Conservation (phyloP, 2,888 invertebrate genomes). For the Chloroclystis v-ata region DNA sequence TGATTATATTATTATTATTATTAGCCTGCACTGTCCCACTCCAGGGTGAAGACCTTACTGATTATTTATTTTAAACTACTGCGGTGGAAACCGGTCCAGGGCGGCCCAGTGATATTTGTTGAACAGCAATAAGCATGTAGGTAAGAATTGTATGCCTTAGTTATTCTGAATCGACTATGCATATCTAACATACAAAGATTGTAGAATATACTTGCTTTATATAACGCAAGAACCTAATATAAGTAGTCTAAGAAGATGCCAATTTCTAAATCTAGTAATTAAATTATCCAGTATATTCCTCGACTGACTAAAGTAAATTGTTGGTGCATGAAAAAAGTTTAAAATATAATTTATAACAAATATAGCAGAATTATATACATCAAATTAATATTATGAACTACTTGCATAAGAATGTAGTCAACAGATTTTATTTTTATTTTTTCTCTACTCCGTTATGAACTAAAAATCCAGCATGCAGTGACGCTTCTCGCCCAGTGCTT, state of each 20-base stretch:
- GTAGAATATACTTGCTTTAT: conserved; percentile 15
- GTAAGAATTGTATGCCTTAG: conserved; percentile 19
- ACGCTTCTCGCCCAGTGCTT: conserved; percentile 1
- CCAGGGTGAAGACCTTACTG: no score
- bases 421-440: conserved; percentile 13
- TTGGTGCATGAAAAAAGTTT: conserved; percentile 21
- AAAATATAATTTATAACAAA: conserved; percentile 15
- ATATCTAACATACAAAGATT: conserved; percentile 29
- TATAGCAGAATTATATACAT: conserved; percentile 4
- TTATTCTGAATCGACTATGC: conserved; percentile 25
- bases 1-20: no score
- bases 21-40: no score
- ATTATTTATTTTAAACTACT: no score
- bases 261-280: conserved; percentile 13
- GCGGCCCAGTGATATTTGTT: conserved; percentile 12
- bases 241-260: conserved; percentile 15
- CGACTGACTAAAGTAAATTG: conserved; percentile 27
- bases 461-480: conserved; percentile 4
- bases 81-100: no score
- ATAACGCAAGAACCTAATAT: conserved; percentile 11
- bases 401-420: conserved; percentile 11
- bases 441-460: conserved; percentile 14
- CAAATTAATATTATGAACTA: conserved; percentile 13
- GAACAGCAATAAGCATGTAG: conserved; percentile 20
- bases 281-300: conserved; percentile 16